phyloP scores from a whole-genome alignment of 2,113 vertebrate species.

The Steatornis caripensis region DNA sequence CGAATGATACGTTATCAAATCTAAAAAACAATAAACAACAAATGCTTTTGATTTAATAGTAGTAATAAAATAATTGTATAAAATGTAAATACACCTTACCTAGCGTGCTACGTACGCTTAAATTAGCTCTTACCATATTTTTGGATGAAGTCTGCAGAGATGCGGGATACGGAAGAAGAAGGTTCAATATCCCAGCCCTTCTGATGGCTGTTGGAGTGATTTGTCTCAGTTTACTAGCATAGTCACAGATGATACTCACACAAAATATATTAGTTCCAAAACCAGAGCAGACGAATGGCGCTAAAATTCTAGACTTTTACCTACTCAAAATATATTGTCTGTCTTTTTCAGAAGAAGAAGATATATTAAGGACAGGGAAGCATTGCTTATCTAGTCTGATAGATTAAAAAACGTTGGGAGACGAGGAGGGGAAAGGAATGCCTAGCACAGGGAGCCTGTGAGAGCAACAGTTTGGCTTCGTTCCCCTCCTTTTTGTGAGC shows the following conservation, averaged over 20 bases:
- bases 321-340: background rate
- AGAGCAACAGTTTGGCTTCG: background rate
- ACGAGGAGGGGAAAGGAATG: background rate
- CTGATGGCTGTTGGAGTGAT: background rate
- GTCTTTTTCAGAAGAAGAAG: background rate
- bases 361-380: background rate
- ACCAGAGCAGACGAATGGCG: background rate
- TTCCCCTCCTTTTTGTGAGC: background rate
- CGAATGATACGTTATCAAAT: background rate
- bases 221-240: background rate
- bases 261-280: background rate
- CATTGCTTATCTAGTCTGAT: background rate
- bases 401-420: background rate
- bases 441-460: background rate
- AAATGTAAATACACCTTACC: background rate
- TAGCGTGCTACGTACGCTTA: background rate
- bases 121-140: background rate
- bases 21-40: background rate
- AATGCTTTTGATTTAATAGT: background rate
- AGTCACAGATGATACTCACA: background rate
- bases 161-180: background rate
- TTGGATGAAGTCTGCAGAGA: background rate
- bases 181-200: background rate
- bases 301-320: slow-evolving; percentile 8
- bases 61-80: background rate